These are phyloP conservation scores for Orycteropus afer DNA, from an alignment of 2,113 vertebrate species.

Conservation along the genomic window DNA sequence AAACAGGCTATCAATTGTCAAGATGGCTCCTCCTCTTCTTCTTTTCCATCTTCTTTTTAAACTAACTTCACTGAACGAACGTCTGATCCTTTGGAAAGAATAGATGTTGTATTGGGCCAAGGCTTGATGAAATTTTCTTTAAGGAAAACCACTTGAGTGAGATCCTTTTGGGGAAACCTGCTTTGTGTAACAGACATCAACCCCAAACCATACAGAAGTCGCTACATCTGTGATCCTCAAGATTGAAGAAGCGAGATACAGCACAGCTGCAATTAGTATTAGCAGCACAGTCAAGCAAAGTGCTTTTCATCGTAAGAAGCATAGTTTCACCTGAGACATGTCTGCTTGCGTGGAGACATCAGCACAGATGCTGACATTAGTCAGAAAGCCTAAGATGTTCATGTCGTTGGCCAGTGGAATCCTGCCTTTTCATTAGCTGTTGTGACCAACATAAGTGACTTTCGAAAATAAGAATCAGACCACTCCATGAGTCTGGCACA, in stretches of 20 bases:
- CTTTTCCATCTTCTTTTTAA: not conserved
- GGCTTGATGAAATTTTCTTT: not conserved
- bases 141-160: conserved; percentile 32
- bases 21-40: conserved; percentile 45
- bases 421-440: not conserved
- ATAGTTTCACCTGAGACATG: not conserved
- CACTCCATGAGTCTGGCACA: not conserved
- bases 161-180: conserved; percentile 61
- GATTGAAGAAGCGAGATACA: not conserved
- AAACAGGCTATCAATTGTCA: conserved; percentile 82
- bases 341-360: not conserved
- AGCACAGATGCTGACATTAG: not conserved
- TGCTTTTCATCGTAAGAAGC: not conserved
- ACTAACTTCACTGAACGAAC: conserved; percentile 35
- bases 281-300: not conserved
- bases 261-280: not conserved
- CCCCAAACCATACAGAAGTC: conserved; percentile 81
- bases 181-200: conserved; percentile 81
- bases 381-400: not conserved
- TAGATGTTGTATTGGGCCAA: not conserved
- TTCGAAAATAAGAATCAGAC: not conserved
- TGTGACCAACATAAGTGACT: not conserved
- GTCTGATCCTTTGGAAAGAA: conserved; percentile 54
- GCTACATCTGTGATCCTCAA: conserved; percentile 79
- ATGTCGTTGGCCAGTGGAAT: not conserved